phyloP scores from a whole-genome alignment of 2,797 vertebrate species.

The Clarias pachynema region DNA sequence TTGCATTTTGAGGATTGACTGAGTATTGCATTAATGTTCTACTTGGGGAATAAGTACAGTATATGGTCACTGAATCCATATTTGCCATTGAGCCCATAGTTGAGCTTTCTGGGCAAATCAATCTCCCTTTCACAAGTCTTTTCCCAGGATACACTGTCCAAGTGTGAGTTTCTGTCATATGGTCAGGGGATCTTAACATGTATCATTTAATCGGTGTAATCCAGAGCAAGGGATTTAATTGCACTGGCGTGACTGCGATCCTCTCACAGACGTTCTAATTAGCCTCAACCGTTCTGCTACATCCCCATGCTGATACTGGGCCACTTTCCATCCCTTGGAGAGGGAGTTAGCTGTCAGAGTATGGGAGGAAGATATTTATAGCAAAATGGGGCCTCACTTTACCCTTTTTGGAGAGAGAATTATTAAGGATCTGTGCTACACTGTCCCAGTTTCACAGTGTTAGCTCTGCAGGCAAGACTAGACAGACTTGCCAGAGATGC shows the following conservation, averaged over 20 bases:
- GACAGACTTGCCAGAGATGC: conserved; percentile 63
- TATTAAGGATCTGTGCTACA: conserved; percentile 78
- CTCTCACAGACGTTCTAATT: conserved; percentile 73
- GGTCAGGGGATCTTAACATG: conserved; percentile 63
- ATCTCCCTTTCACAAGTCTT: conserved; percentile 24
- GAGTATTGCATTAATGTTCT: not conserved
- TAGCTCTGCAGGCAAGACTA: conserved; percentile 73
- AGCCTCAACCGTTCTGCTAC: conserved; percentile 68
- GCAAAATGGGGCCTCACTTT: conserved; percentile 84
- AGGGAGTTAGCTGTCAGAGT: conserved; percentile 75
- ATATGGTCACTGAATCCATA: conserved; percentile 1
- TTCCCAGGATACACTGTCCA: conserved; percentile 39
- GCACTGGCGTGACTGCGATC: conserved; percentile 58
- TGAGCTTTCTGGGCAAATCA: conserved; percentile 28
- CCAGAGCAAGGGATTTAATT: conserved; percentile 73
- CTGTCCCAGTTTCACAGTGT: conserved; percentile 82
- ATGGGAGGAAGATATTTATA: conserved; percentile 82
- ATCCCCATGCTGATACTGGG: conserved; percentile 78
- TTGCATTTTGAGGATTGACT: not conserved
- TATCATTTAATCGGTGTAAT: conserved; percentile 79
- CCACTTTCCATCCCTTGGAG: conserved; percentile 80
- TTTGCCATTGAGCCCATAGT: not conserved
- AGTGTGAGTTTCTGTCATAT: conserved; percentile 62
- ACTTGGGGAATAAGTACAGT: not conserved
- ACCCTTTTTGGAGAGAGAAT: conserved; percentile 82